Percentiles rank a stretch among this genome's conserved stretches.
Evolutionary conservation across 1,140 invertebrate genomes (phyloP).

Genomic region (Meloidogyne exigua): DNA sequence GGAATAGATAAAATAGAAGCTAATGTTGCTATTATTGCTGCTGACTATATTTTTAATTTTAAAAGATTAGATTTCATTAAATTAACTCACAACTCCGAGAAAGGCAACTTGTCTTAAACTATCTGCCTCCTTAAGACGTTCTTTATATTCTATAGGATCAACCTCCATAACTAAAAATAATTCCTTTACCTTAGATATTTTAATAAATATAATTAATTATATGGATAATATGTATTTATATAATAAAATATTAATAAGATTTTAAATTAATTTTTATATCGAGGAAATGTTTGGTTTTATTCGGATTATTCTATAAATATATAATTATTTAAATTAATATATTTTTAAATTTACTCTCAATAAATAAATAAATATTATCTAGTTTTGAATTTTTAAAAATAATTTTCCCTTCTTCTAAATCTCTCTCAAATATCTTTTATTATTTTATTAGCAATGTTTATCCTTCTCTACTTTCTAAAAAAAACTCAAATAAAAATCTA

Average conservation of each 20-base stretch:
- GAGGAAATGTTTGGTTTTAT: no score
- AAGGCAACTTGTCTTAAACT: slow-evolving; percentile 11
- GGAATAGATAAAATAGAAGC: slow-evolving; percentile 54
- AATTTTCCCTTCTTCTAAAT: not conserved
- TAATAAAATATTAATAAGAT: no score
- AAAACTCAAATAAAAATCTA: not conserved
- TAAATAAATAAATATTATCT: not conserved
- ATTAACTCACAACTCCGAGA: slow-evolving; percentile 16
- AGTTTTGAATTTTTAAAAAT: not conserved
- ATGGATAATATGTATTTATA: no score
- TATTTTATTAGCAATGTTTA: slow-evolving; percentile 2
- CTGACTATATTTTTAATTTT: slow-evolving; percentile 4
- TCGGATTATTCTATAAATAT: no score
- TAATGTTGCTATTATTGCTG: slow-evolving; percentile 45
- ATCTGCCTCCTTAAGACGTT: slow-evolving; percentile 10
- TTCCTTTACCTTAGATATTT: not conserved
- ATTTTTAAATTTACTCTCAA: not conserved
- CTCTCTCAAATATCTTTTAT: not conserved
- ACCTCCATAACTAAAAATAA: not conserved
- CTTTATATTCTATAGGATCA: slow-evolving; percentile 6
- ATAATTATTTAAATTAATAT: no score
- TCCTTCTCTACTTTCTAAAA: not conserved
- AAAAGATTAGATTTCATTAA: no score
- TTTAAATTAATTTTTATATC: no score
- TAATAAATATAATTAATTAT: no score